phyloP scores from a whole-genome alignment of 2,797 vertebrate species.

The Basileuterus tristriatus region DNA sequence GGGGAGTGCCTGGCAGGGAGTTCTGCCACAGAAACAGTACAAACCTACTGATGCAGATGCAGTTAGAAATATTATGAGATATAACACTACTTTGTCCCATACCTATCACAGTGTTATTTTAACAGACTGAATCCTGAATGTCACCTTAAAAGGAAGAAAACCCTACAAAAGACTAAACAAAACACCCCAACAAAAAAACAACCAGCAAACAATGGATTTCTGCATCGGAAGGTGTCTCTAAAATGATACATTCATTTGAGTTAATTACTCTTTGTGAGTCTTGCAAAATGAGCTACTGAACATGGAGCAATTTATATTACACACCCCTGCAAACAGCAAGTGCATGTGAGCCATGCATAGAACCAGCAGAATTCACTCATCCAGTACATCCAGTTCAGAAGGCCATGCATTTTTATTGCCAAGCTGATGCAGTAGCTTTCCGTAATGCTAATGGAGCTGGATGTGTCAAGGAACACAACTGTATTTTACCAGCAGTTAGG shows the following conservation, averaged over 20 bases:
- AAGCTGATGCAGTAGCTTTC: neutral
- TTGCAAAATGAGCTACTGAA: neutral
- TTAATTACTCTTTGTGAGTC: neutral
- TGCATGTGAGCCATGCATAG: neutral
- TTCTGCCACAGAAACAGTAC: neutral
- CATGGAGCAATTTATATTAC: neutral
- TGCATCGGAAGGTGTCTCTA: neutral
- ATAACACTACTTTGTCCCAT: neutral
- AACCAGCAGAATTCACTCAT: neutral
- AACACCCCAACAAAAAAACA: neutral
- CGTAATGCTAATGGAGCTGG: neutral
- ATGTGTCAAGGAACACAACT: neutral
- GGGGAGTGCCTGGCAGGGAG: neutral
- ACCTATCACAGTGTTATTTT: neutral
- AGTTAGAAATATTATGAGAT: neutral
- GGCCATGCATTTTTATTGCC: slow-evolving; percentile 5
- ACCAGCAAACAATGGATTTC: neutral
- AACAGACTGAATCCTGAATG: neutral
- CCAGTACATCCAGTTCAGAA: neutral
- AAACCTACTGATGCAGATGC: neutral
- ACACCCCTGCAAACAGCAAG: neutral
- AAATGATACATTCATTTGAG: neutral
- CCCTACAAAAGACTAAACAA: neutral
- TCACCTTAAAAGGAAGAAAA: neutral
- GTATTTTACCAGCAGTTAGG: slow-evolving; percentile 24